Percentiles rank a stretch among this genome's conserved stretches.
phyloP scores from a whole-genome alignment of 2,113 vertebrate species.

The Vulpes ferrilata region DNA sequence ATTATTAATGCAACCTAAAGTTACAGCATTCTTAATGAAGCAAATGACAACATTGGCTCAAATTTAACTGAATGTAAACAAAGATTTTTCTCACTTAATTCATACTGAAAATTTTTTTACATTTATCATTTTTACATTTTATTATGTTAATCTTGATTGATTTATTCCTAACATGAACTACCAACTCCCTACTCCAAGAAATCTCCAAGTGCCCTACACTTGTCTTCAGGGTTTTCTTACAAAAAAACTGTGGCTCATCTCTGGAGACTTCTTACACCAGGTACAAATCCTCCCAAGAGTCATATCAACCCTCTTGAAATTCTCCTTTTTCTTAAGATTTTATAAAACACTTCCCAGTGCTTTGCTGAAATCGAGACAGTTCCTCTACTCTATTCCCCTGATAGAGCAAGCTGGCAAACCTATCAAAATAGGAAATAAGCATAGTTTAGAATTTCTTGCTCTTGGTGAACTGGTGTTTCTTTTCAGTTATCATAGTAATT shows the following conservation, averaged over 20 bases:
- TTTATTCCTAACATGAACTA: not conserved
- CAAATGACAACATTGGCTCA: not conserved
- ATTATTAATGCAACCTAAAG: not conserved
- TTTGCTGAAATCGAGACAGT: conserved; percentile 44
- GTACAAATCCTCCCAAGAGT: not conserved
- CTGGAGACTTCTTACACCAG: not conserved
- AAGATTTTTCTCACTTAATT: not conserved
- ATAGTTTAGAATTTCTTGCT: conserved; percentile 30
- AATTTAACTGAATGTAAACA: conserved; percentile 13
- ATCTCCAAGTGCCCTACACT: not conserved
- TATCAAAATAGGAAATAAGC: conserved; percentile 26
- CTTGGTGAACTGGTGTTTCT: not conserved
- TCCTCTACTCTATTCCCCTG: not conserved
- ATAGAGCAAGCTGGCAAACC: not conserved
- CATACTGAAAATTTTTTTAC: not conserved
- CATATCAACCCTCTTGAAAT: not conserved
- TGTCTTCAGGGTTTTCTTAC: not conserved
- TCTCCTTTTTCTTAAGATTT: not conserved
- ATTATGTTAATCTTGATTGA: conserved; percentile 23
- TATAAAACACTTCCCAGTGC: not conserved
- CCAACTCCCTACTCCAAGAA: not conserved
- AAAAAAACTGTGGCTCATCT: not conserved
- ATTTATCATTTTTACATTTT: conserved; percentile 32
- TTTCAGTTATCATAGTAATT: conserved; percentile 17
- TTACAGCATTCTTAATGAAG: conserved; percentile 1